phyloP scores from a whole-genome alignment of 1,140 invertebrate genomes.

The Zaprionus taronus region DNA sequence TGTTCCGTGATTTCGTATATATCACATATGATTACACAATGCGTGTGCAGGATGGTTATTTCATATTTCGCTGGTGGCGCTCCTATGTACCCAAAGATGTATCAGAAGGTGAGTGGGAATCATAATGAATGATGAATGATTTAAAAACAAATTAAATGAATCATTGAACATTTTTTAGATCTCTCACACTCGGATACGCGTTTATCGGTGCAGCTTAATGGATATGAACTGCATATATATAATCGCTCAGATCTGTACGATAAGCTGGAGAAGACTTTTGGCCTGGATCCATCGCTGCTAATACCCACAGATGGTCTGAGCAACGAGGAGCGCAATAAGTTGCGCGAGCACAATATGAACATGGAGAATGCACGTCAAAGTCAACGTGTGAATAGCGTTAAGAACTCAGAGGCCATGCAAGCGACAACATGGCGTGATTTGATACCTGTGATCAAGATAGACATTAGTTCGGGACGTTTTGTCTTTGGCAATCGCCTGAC shows the following conservation, averaged over 20 bases:
- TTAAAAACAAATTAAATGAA: not conserved
- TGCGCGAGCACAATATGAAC: conserved; percentile 87
- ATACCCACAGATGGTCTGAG: conserved; percentile 84
- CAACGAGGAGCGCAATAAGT: conserved; percentile 75
- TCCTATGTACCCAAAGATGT: conserved; percentile 97
- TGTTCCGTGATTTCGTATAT: conserved; percentile 98
- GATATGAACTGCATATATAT: conserved; percentile 98
- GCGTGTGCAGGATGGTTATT: conserved; percentile 97
- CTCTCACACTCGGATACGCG: conserved; percentile 97
- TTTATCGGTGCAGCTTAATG: conserved; percentile 96
- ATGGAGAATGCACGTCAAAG: conserved; percentile 87
- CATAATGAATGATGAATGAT: not conserved
- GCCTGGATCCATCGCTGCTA: conserved; percentile 91
- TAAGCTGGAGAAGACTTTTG: conserved; percentile 95
- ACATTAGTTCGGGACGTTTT: conserved; percentile 95
- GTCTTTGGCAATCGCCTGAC: conserved; percentile 98
- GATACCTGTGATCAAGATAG: conserved; percentile 98
- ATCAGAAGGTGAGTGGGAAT: conserved; percentile 90
- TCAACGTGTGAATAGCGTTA: conserved; percentile 85
- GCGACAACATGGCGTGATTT: conserved; percentile 97
- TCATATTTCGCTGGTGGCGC: conserved; percentile 98
- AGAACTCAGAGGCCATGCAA: conserved; percentile 90
- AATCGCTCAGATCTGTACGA: conserved; percentile 96
- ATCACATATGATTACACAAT: conserved; percentile 97
- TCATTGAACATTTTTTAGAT: conserved; percentile 87